phyloP scores from a whole-genome alignment of 2,888 invertebrate species.

The Pseudococcus viburni region DNA sequence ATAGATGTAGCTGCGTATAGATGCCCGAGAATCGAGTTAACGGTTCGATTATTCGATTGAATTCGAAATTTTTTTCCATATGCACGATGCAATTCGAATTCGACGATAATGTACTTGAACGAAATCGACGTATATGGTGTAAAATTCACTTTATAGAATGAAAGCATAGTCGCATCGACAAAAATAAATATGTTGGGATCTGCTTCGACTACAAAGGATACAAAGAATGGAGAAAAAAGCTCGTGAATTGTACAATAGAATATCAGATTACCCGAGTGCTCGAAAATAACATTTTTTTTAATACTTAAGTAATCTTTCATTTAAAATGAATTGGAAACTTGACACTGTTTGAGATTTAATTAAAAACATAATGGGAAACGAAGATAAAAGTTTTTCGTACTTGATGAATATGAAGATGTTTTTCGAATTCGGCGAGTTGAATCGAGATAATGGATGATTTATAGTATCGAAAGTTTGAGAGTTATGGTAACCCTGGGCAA shows the following conservation, averaged over 20 bases:
- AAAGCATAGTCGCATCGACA: background rate
- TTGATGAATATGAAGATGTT: background rate
- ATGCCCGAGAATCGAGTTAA: background rate
- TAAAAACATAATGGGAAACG: background rate
- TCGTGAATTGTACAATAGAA: background rate
- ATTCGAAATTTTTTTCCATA: background rate
- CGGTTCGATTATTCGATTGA: background rate
- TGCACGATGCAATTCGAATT: background rate
- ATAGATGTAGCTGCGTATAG: too few species aligned
- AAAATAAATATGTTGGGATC: slow-evolving; percentile 11
- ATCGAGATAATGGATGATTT: background rate
- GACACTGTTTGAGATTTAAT: slow-evolving; percentile 20
- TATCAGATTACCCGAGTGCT: slow-evolving; percentile 18
- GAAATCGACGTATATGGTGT: background rate
- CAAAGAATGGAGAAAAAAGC: slow-evolving; percentile 6
- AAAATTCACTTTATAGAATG: background rate
- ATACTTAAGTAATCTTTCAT: slow-evolving; percentile 25
- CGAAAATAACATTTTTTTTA: slow-evolving; percentile 9
- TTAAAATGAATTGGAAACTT: slow-evolving; percentile 21
- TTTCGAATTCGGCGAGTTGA: too few species aligned
- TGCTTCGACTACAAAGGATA: background rate
- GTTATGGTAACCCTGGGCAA: too few species aligned
- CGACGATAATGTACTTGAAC: slow-evolving; percentile 8
- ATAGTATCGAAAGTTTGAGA: background rate
- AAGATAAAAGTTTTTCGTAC: background rate